phyloP scores from a whole-genome alignment of 2,888 invertebrate genomes.

The Acleris emargana region DNA sequence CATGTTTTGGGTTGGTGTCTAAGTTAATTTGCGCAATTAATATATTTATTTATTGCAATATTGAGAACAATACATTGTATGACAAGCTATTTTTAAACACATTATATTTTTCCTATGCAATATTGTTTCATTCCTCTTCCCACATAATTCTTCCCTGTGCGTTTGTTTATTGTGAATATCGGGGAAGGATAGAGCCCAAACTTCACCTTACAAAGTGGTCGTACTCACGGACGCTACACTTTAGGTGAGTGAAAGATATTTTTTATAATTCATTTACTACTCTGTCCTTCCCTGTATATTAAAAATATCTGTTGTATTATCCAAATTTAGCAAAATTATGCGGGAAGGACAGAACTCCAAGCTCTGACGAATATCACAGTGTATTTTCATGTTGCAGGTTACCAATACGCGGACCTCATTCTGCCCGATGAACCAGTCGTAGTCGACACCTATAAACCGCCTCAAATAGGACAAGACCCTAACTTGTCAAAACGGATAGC shows the following conservation, averaged over 20 bases:
- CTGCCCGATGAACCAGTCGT: conserved; percentile 49
- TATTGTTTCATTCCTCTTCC: conserved; percentile 53
- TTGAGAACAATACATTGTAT: conserved; percentile 34
- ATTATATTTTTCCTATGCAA: conserved; percentile 63
- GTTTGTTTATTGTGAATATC: conserved; percentile 44
- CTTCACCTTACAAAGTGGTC: conserved; percentile 79
- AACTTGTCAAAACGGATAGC: conserved; percentile 66
- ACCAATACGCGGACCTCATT: conserved; percentile 56
- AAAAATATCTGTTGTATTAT: conserved; percentile 43
- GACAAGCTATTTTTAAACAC: conserved; percentile 57
- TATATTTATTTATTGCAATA: conserved; percentile 21
- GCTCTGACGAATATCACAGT: conserved; percentile 38
- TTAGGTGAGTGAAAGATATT: conserved; percentile 73
- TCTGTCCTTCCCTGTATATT: conserved; percentile 86
- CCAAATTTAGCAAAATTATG: conserved; percentile 46
- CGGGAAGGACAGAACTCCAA: conserved; percentile 77
- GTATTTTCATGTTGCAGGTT: conserved; percentile 62
- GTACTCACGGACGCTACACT: conserved; percentile 70
- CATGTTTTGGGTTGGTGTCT: conserved; percentile 30
- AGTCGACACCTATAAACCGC: conserved; percentile 62
- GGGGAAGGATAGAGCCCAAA: conserved; percentile 80
- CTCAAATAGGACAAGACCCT: conserved; percentile 60
- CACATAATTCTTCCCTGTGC: conserved; percentile 70
- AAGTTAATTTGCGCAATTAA: conserved; percentile 20
- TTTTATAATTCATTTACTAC: conserved; percentile 61